phyloP scores from a whole-genome alignment of 1,140 invertebrate genomes.

The Caenorhabditis latens region DNA sequence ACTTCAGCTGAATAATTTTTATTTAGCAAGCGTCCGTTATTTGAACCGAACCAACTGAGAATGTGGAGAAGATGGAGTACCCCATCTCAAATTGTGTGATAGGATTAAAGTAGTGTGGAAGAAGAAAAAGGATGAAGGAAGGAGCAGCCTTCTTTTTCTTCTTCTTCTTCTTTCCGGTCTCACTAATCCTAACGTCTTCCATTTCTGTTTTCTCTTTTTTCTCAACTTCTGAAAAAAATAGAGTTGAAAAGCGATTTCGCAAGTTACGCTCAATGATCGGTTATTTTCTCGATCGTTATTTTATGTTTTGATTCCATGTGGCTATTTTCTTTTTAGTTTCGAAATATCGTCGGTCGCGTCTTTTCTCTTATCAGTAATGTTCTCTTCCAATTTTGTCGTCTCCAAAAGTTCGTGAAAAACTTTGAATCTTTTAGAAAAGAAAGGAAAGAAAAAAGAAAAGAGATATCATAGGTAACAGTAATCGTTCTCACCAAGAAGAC shows the following conservation, averaged over 20 bases:
- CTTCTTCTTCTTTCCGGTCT: conserved; percentile 38
- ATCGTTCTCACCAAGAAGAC: too few species aligned
- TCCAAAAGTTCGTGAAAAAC: too few species aligned
- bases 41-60: neutral
- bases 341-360: too few species aligned
- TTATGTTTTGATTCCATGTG: neutral
- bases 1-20: conserved; percentile 12
- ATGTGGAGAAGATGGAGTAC: conserved; percentile 14
- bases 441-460: too few species aligned
- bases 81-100: conserved; percentile 30
- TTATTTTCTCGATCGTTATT: neutral
- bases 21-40: neutral
- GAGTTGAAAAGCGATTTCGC: neutral
- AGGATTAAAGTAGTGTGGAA: conserved; percentile 51
- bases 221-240: neutral
- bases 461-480: too few species aligned
- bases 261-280: neutral
- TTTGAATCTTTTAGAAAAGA: too few species aligned
- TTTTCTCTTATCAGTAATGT: too few species aligned
- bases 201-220: neutral
- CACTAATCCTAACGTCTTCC: conserved; percentile 35
- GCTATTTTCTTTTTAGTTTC: too few species aligned
- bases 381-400: too few species aligned
- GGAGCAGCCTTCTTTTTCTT: neutral
- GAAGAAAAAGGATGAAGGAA: conserved; percentile 13